Base-by-base conservation (phyloP, 2,113 vertebrate genomes). In the Phylloscopus whistleri region DNA sequence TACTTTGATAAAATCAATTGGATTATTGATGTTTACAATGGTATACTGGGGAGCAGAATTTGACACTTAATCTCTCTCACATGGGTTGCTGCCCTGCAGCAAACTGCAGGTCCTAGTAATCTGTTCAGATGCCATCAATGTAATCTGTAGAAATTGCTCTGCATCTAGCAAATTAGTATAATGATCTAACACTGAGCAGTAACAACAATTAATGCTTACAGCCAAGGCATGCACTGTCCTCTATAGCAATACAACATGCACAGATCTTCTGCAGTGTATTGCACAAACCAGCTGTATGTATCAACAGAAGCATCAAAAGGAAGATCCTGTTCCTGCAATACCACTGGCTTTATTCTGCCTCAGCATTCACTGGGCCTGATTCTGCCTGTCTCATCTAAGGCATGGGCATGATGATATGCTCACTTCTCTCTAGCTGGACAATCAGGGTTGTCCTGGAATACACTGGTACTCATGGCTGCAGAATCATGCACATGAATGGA, bases 21-120 rank as follows among this genome's bases (percentile, higher is more conserved):
- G 41, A 84, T 90, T 93, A 96, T 90, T 90, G 85, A 93, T 77
- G 75, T 93, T 96, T 93, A 88, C 90, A 75, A 44, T 21, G 23
- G 60, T 72, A 81, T 87, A 81, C 56, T 63, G 60, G 48, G 44
- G 82, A 92, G 82, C 49, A 75, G 87, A 95, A 92, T 93, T 93
- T 92, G 92, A 93, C 79, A 81, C 85, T 80, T 94, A 81, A 60
- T 94, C 69, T 92, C 75, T 87, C 39, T 76, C 80, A 78, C 66
- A 72, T 86, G 76, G 31, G 14, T 52, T 94, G 39, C 66, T 77
- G 79, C 84, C 88, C 85, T 88, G 75, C 85, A 95, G 90, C 85
- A 92, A 90, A 63, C 46, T 74, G 52, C 52, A 78, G 60, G 60
- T 92, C 76, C 63, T 9, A 75, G 33, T 63, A 84, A 81, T 90